These are phyloP conservation scores for Chesias legatella DNA, from an alignment of 2,888 invertebrate genomes.

Conservation along the genomic window DNA sequence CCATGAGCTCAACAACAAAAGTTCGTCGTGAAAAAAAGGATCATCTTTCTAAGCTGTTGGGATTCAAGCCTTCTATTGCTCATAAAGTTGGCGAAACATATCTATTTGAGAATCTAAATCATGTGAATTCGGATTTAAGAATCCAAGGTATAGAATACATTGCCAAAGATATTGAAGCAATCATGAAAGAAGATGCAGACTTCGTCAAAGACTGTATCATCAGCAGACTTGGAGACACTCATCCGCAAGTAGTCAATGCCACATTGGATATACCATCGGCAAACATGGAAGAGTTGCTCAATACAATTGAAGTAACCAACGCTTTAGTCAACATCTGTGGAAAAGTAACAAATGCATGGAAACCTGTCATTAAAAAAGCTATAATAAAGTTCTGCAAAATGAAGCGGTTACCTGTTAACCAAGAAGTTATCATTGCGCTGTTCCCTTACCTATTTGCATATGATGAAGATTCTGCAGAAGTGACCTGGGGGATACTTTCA, in stretches of 20 bases:
- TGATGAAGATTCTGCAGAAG: conserved; percentile 46
- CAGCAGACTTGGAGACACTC: conserved; percentile 85
- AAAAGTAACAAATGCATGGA: conserved; percentile 63
- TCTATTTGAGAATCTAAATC: conserved; percentile 86
- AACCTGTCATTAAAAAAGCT: conserved; percentile 55
- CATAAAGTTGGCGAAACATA: conserved; percentile 75
- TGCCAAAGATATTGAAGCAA: conserved; percentile 69
- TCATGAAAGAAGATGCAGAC: conserved; percentile 77
- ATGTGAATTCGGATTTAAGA: conserved; percentile 84
- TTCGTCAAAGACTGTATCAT: conserved; percentile 83
- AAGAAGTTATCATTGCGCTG: conserved; percentile 79
- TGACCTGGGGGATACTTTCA: conserved; percentile 54
- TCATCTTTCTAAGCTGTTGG: conserved; percentile 67
- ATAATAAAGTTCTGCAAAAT: conserved; percentile 71
- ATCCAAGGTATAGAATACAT: conserved; percentile 84
- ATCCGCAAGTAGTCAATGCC: conserved; percentile 80
- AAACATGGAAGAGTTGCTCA: conserved; percentile 61
- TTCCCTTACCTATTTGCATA: conserved; percentile 83
- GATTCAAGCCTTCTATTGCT: conserved; percentile 78
- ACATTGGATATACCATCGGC: conserved; percentile 69
- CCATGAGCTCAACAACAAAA: conserved; percentile 62
- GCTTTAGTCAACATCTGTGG: conserved; percentile 74
- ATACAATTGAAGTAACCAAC: conserved; percentile 62
- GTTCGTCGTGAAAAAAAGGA: conserved; percentile 45
- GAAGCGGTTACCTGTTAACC: conserved; percentile 69